Evolutionary conservation across 2,888 invertebrate species (phyloP).

Genomic region (Diaperis boleti): DNA sequence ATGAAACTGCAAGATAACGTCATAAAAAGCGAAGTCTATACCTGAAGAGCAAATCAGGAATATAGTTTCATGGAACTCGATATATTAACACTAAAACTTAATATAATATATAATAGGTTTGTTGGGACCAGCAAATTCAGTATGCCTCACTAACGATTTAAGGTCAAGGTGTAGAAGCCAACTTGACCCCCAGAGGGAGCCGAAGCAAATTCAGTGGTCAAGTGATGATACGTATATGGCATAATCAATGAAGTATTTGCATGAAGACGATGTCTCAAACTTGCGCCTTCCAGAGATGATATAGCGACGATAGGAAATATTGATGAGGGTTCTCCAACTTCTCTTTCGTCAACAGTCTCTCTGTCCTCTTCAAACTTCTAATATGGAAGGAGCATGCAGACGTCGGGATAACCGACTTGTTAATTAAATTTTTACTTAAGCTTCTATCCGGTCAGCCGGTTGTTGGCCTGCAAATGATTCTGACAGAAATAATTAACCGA

Average conservation of each 20-base stretch:
- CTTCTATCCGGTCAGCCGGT: neutral
- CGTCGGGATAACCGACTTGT: conserved; percentile 7
- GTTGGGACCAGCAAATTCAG: too few species aligned
- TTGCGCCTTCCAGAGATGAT: conserved; percentile 40
- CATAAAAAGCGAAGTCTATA: too few species aligned
- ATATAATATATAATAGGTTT: too few species aligned
- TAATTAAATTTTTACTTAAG: conserved; percentile 14
- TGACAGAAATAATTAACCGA: neutral
- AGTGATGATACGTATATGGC: conserved; percentile 41
- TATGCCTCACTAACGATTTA: conserved; percentile 24
- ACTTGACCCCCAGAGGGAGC: conserved; percentile 34
- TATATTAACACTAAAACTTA: too few species aligned
- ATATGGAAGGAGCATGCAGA: conserved; percentile 1
- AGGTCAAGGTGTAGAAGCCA: conserved; percentile 17
- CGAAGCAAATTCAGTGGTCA: conserved; percentile 37
- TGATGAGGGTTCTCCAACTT: conserved; percentile 39
- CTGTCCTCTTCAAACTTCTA: conserved; percentile 31
- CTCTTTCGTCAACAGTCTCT: conserved; percentile 24
- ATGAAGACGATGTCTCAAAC: conserved; percentile 39
- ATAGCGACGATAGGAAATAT: conserved; percentile 43
- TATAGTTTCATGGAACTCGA: too few species aligned
- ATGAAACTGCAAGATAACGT: too few species aligned
- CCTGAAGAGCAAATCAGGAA: too few species aligned
- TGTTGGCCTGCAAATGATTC: neutral
- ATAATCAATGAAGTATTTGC: conserved; percentile 44